Conservation (phyloP, 1,140 invertebrate genomes). For the Dendrolimus punctatus region DNA sequence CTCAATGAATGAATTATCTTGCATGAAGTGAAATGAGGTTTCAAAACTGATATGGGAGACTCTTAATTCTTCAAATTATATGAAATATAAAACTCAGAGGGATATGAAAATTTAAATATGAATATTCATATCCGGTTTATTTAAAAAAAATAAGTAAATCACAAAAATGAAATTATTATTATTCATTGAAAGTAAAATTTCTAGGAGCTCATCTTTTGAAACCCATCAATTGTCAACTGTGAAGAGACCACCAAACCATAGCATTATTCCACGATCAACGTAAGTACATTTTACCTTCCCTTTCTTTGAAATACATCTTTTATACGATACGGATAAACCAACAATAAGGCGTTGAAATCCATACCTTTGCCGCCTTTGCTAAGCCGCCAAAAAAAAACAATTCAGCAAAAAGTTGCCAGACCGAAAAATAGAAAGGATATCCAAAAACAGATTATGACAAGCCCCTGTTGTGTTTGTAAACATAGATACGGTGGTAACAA, state of each 20-base stretch:
- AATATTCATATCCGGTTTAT: too few species aligned
- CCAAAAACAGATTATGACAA: constrained; percentile 68
- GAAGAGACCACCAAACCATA: constrained; percentile 49
- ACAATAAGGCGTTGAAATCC: constrained; percentile 65
- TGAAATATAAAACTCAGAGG: too few species aligned
- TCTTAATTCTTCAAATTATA: too few species aligned
- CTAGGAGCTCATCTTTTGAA: constrained; percentile 26
- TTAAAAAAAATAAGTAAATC: too few species aligned
- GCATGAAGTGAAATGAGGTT: too few species aligned
- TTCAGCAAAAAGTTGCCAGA: constrained; percentile 47
- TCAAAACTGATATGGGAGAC: too few species aligned
- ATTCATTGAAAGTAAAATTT: constrained; percentile 44
- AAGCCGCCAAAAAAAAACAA: constrained; percentile 49
- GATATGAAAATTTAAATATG: too few species aligned
- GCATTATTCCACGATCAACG: constrained; percentile 42
- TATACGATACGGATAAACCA: constrained; percentile 51
- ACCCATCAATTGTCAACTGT: constrained; percentile 48
- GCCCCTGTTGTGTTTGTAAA: constrained; percentile 70
- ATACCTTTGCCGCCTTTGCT: constrained; percentile 52
- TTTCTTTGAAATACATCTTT: constrained; percentile 50
- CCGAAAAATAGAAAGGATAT: constrained; percentile 52
- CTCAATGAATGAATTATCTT: too few species aligned
- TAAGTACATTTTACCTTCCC: constrained; percentile 42
- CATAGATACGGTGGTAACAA: constrained; percentile 45
- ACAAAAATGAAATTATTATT: too few species aligned